phyloP scores from a whole-genome alignment of 2,888 invertebrate genomes.

The Synanthedon andrenaeformis region DNA sequence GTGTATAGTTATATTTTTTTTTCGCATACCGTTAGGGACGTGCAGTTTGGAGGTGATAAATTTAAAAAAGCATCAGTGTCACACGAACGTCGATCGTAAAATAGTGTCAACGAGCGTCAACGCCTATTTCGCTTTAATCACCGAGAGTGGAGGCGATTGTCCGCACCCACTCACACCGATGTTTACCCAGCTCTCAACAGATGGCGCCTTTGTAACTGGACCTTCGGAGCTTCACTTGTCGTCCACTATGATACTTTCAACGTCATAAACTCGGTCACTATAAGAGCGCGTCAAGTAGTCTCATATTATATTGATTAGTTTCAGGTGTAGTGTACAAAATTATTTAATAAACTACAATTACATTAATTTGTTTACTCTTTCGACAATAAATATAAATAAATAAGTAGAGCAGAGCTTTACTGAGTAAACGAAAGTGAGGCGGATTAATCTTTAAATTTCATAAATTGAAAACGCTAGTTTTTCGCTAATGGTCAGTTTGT shows the following conservation, averaged over 20 bases:
- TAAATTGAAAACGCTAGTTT: no score
- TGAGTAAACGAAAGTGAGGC: no score
- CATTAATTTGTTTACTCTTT: no score
- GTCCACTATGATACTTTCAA: constrained; percentile 47
- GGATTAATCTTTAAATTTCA: no score
- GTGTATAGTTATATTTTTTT: no score
- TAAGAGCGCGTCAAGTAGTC: constrained; percentile 13
- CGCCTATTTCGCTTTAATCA: constrained; percentile 65
- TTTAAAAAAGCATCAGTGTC: background rate
- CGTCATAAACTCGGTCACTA: constrained; percentile 14
- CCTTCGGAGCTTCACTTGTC: constrained; percentile 37
- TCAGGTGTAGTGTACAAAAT: constrained; percentile 8
- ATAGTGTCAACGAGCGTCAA: constrained; percentile 61
- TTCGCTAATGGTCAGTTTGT: no score
- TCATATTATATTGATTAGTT: constrained; percentile 22
- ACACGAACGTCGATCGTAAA: constrained; percentile 34
- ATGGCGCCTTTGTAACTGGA: constrained; percentile 57
- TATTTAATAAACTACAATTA: background rate
- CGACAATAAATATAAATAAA: no score
- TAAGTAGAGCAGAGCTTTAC: no score
- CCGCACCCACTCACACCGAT: constrained; percentile 46
- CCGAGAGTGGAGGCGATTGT: constrained; percentile 62
- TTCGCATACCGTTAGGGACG: background rate
- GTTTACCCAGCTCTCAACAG: constrained; percentile 58
- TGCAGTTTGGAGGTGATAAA: background rate